Evolutionary conservation across 2,888 invertebrate species (phyloP).

Genomic region (Pristionchus mayeri): DNA sequence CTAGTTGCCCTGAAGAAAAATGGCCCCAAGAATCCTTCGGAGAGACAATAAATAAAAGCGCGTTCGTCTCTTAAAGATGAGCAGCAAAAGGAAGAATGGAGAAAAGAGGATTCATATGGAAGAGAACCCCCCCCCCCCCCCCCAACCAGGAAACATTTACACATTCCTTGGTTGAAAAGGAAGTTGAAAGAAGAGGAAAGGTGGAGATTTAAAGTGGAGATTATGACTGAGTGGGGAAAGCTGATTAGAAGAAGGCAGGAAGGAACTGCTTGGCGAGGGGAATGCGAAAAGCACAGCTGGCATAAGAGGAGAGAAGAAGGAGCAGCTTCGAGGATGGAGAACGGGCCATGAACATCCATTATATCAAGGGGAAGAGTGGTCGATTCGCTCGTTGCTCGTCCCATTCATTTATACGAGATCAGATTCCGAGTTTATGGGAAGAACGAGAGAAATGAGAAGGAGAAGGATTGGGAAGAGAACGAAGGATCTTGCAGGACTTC

Average conservation of each 20-base stretch:
- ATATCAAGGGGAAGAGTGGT: neutral
- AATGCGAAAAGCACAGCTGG: neutral
- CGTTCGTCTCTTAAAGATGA: conserved; percentile 3
- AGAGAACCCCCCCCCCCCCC: too few relatives aligned
- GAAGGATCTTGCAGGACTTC: neutral
- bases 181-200: neutral
- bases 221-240: neutral
- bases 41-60: neutral
- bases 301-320: neutral
- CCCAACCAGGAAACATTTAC: conserved; percentile 32
- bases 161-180: neutral
- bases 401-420: conserved; percentile 34
- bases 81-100: neutral
- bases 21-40: neutral
- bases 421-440: conserved; percentile 11
- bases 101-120: neutral
- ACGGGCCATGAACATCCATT: neutral
- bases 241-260: neutral
- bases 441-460: conserved; percentile 16
- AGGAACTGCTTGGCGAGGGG: neutral
- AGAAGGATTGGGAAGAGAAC: neutral
- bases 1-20: too few relatives aligned
- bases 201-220: conserved; percentile 23
- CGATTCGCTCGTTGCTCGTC: conserved; percentile 1
- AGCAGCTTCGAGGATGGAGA: neutral